These are phyloP conservation scores for Scortum barcoo DNA, from an alignment of 2,113 vertebrate species.

Conservation along the genomic window DNA sequence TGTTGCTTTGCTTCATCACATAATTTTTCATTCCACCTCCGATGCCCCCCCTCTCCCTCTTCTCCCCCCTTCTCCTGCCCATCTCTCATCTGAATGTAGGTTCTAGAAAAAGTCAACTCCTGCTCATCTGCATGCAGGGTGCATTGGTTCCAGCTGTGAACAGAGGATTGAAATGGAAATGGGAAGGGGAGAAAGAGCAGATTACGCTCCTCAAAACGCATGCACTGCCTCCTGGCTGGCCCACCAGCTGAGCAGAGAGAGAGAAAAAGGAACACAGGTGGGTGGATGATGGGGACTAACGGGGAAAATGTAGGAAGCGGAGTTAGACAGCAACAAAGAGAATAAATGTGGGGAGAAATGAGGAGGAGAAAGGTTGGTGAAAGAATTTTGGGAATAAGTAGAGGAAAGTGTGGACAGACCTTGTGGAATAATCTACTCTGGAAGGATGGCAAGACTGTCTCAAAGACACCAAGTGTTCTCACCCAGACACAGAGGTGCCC, in stretches of 20 bases:
- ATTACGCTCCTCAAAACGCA: slow-evolving; percentile 70
- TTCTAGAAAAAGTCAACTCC: slow-evolving; percentile 45
- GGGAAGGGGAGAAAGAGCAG: slow-evolving; percentile 63
- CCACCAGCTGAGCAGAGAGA: slow-evolving; percentile 62
- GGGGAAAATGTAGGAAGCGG: slow-evolving; percentile 19
- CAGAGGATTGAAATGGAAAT: slow-evolving; percentile 85
- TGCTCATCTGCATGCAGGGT: slow-evolving; percentile 80
- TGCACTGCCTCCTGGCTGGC: slow-evolving; percentile 65
- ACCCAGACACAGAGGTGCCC: slow-evolving; percentile 22
- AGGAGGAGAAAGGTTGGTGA: slow-evolving; percentile 5
- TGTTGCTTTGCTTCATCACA: slow-evolving; percentile 50
- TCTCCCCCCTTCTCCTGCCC: slow-evolving; percentile 1
- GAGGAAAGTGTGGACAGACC: not conserved
- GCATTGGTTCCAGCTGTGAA: slow-evolving; percentile 81
- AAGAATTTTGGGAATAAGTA: not conserved
- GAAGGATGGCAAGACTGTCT: not conserved
- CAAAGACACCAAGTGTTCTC: slow-evolving; percentile 23
- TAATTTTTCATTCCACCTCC: slow-evolving; percentile 35
- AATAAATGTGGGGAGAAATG: slow-evolving; percentile 30
- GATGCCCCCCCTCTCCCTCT: not conserved
- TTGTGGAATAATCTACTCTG: not conserved
- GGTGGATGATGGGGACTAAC: slow-evolving; percentile 30
- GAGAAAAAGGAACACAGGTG: slow-evolving; percentile 14
- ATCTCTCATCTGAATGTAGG: slow-evolving; percentile 42
- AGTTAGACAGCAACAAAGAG: slow-evolving; percentile 49